Conservation (phyloP, 2,888 invertebrate genomes). For the Entomobrya proxima region DNA sequence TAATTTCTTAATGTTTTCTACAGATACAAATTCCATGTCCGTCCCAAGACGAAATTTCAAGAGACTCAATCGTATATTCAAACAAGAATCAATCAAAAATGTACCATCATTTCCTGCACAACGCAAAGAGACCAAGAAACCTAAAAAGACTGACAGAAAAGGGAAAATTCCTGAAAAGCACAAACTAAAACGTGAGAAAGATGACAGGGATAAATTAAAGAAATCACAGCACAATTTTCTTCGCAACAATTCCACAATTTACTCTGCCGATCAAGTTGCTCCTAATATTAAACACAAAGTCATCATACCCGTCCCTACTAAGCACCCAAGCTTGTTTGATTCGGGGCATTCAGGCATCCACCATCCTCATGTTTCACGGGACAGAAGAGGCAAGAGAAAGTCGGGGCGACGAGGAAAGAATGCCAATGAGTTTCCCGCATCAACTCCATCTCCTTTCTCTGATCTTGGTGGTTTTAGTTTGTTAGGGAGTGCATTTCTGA, state of each 20-base stretch:
- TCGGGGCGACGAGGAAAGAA: conserved; percentile 44
- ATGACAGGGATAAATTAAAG: conserved; percentile 11
- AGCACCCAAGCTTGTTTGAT: conserved; percentile 4
- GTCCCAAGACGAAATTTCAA: conserved; percentile 38
- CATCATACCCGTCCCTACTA: background rate
- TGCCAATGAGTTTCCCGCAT: conserved; percentile 36
- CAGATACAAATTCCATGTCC: conserved; percentile 67
- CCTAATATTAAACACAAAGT: conserved; percentile 23
- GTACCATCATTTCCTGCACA: background rate
- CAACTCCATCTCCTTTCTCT: background rate
- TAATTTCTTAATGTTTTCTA: conserved; percentile 51
- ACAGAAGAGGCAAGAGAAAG: conserved; percentile 31
- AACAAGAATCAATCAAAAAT: background rate
- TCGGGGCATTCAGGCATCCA: background rate
- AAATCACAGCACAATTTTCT: conserved; percentile 50
- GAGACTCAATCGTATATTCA: conserved; percentile 20
- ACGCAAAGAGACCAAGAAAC: background rate
- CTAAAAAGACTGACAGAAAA: background rate
- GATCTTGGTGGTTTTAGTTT: conserved; percentile 21
- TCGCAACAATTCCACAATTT: conserved; percentile 6
- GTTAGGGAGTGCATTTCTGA: conserved; percentile 29
- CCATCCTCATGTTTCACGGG: background rate
- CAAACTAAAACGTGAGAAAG: background rate
- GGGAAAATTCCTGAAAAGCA: background rate
- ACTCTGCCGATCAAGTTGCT: background rate